A percentile compares a stretch with the other conserved stretches of the same genome.
Evolutionary conservation across 2,888 invertebrate genomes (phyloP).

Genomic region (Nomada lathburiana): DNA sequence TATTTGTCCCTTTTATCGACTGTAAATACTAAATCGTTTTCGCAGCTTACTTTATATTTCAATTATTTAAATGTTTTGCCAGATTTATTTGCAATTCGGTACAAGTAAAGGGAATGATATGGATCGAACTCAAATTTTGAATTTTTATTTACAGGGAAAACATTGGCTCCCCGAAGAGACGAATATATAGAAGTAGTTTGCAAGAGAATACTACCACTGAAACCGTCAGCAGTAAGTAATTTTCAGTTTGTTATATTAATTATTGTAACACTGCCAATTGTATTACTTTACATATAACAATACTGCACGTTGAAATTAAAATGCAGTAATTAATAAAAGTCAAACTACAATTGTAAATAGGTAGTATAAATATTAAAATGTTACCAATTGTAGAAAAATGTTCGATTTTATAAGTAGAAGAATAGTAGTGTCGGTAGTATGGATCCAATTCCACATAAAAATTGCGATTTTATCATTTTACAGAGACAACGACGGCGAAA

Average conservation of each 20-base stretch:
- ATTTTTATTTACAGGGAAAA: conserved; percentile 87
- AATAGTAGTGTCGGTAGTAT: neutral
- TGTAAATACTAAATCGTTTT: too few relatives aligned
- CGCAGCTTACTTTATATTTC: too few relatives aligned
- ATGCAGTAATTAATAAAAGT: neutral
- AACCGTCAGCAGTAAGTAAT: conserved; percentile 84
- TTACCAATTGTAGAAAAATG: neutral
- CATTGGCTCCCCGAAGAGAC: conserved; percentile 87
- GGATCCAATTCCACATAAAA: neutral
- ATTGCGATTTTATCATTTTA: conserved; percentile 21
- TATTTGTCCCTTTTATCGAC: too few relatives aligned
- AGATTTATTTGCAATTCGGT: too few relatives aligned
- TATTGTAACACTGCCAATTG: neutral
- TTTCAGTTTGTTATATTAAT: neutral
- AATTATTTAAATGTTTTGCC: neutral
- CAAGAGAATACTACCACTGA: conserved; percentile 85
- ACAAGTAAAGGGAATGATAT: too few relatives aligned
- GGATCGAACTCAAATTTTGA: neutral
- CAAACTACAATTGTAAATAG: neutral
- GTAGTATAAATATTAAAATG: neutral
- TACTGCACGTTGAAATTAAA: neutral
- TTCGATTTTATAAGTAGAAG: neutral
- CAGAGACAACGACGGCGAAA: conserved; percentile 79
- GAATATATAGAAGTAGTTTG: conserved; percentile 84
- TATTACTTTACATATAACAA: neutral